Base-by-base conservation (phyloP, 2,797 vertebrate genomes). In the Spheniscus humboldti region DNA sequence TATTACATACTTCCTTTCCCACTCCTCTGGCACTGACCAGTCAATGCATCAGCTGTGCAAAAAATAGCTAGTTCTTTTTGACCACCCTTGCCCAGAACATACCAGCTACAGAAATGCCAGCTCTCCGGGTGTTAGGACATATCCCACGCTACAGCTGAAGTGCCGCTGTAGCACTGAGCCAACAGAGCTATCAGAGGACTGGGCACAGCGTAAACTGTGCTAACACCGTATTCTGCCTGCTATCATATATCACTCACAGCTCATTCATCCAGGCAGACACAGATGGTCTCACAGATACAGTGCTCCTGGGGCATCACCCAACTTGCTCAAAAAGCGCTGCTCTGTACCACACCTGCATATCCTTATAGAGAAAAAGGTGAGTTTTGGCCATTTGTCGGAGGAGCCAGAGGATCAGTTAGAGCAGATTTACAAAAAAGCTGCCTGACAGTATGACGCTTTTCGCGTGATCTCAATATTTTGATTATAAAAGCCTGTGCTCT, bases 221-320 rank as follows among this genome's bases (percentile, higher is more conserved):
- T 18, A 59, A 23, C 37, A 43, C 7, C 31, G 6, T 10, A 9
- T 28, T 31, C 37, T 75, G 77, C 62, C 66, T 41, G 68, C 48
- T 28, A 2, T 20, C 15, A 27, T 3, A 0, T 17, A 8, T 13
- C 52, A 24, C 45, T 48, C n/a, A 0, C 10, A 39, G 80, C 39
- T 64, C 67, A 0, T 8, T 25, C 27, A 17, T 7, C 33, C n/a
- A 5, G 68, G 57, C 55, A 50, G 64, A 60, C 35, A 60, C 35
- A 50, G 78, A 71, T 55, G 63, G 25, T 25, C 52, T 22, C 17
- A 2, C 25, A 35, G 52, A 14, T 1, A 7, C 43, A 14, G 31
- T 0, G 5, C 27, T 39, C n/a, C 63, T 39, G 50, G 9, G 6
- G 6, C 16, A 5, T 4, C 28, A 10, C 39, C 71, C 45, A 19